These are phyloP conservation scores for Haliaeetus leucogaster DNA, from an alignment of 2,113 vertebrate species.

Conservation along the genomic window DNA sequence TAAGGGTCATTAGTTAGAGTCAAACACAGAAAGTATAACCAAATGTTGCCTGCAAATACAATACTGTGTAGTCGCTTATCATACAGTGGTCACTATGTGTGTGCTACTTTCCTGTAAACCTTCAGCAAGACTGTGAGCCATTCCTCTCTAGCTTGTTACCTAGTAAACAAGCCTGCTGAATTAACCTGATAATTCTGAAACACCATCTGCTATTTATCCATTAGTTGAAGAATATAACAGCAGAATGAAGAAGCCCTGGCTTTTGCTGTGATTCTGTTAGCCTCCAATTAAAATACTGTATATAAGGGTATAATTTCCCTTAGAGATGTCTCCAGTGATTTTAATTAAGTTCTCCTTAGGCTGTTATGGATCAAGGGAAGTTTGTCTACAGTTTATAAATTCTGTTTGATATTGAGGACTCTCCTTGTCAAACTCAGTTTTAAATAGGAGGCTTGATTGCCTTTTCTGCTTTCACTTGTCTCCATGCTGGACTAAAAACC, in stretches of 20 bases:
- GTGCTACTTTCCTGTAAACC: not conserved
- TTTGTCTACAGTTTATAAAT: conserved; percentile 7
- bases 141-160: not conserved
- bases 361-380: not conserved
- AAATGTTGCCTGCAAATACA: not conserved
- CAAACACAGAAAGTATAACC: not conserved
- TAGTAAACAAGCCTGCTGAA: not conserved
- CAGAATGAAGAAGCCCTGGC: not conserved
- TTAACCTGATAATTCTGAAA: not conserved
- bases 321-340: not conserved
- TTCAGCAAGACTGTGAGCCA: rapidly evolving
- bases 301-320: not conserved
- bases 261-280: not conserved
- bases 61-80: not conserved
- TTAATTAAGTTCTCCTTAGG: not conserved
- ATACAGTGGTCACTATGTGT: not conserved
- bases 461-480: not conserved
- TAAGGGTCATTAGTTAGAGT: not conserved
- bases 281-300: not conserved
- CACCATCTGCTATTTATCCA: not conserved
- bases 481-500: not conserved
- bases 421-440: not conserved
- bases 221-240: not conserved
- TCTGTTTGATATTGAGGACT: not conserved
- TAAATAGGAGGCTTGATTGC: not conserved